Evolutionary conservation across 2,113 vertebrate genomes (phyloP).

Genomic region (human (Homo sapiens)): GRCh38 chr12:33407001-33407500

Average conservation of each 20-base stretch:
- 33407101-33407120: conserved; percentile 95
- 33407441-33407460: not conserved
- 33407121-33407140: conserved; percentile 94
- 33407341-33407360: conserved; percentile 97
- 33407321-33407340: conserved; percentile 97
- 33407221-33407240: conserved; percentile 98
- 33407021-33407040: conserved; percentile 98
- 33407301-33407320: conserved; percentile 97
- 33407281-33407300: conserved; percentile 89
- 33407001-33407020: conserved; percentile 97
- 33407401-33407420: conserved; percentile 5
- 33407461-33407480: not conserved
- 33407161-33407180: conserved; percentile 95
- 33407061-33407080: conserved; percentile 96
- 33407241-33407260: conserved; percentile 95
- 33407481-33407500: not conserved
- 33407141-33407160: conserved; percentile 95
- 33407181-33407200: conserved; percentile 87
- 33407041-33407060: conserved; percentile 98
- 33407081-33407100: conserved; percentile 97
- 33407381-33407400: conserved; percentile 61
- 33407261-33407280: conserved; percentile 92
- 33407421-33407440: not conserved
- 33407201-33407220: conserved; percentile 98
- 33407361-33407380: conserved; percentile 64